Conservation (phyloP, 1,140 invertebrate genomes). For the Oryzaephilus surinamensis region DNA sequence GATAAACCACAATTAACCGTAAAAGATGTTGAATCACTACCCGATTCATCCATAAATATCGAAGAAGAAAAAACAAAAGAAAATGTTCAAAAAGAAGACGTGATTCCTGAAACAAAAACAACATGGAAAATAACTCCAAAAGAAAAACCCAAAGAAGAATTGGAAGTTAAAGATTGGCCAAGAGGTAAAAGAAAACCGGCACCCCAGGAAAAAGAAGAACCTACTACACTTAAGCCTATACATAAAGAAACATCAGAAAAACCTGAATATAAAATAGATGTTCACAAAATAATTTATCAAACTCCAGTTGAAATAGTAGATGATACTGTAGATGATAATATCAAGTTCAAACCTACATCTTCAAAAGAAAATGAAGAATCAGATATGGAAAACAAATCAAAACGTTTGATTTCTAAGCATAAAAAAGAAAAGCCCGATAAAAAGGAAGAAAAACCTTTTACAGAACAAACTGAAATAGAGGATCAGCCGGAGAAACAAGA, state of each 20-base stretch:
- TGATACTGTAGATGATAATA: conserved; percentile 24
- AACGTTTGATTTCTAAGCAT: too few species aligned
- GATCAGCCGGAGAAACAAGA: conserved; percentile 27
- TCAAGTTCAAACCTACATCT: conserved; percentile 27
- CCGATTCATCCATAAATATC: too few species aligned
- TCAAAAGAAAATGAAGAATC: too few species aligned
- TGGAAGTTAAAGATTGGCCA: conserved; percentile 30
- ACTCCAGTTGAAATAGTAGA: conserved; percentile 5
- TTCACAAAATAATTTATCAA: too few species aligned
- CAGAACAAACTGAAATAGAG: conserved; percentile 9
- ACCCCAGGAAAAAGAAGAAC: conserved; percentile 33
- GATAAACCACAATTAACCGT: too few species aligned
- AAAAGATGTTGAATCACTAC: too few species aligned
- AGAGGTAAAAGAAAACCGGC: conserved; percentile 35
- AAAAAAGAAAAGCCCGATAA: conserved; percentile 4
- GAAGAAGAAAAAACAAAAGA: conserved; percentile 21
- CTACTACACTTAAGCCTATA: conserved; percentile 32
- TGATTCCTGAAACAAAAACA: conserved; percentile 27
- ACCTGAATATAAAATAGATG: conserved; percentile 17
- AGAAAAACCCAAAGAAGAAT: conserved; percentile 26
- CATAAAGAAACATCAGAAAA: conserved; percentile 28
- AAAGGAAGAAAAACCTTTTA: conserved; percentile 1
- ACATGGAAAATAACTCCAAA: conserved; percentile 29
- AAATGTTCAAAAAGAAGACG: conserved; percentile 24
- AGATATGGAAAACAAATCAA: too few species aligned